Evolutionary conservation across 2,888 invertebrate species (phyloP), one percentile per base, ranked within the genome.

Genomic region (Noctua fimbriata): DNA sequence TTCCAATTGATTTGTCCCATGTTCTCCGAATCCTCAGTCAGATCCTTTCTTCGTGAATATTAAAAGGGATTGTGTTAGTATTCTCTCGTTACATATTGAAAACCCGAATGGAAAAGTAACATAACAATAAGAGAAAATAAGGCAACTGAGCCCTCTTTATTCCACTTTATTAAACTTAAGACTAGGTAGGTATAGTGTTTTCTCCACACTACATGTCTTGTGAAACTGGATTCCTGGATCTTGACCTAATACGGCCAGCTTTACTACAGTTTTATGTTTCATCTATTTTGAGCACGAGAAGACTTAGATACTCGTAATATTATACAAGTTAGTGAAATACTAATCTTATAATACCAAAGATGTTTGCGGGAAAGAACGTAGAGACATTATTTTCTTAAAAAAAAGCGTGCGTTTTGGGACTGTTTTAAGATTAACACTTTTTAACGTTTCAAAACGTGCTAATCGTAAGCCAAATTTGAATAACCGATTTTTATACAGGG

Each of bases 1-100:
- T 84, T 82, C 76, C 84, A 81, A 84, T 87, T 83, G 86, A 85
- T 72, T 81, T 83, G 82, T 84, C 81, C 84, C 73, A 84, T 87
- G 74, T 83, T 84, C 82, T 81, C 32, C 69, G 67, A 87, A 81
- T 78, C 78, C 70, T 71, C 73, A 79, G 74, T 65, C 44, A 73
- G 76, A 82, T 81, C 67, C 79, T 82, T 82, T 78, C 73, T 79
- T 78, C 67, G 79, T 76, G 78, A 88, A 85, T 85, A 85, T 83
- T 82, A 73, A 79, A 88, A 75, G 69, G 21, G 60, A 82, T 83
- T 82, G 75, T 82, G 63, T 79, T 80, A 78, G 81, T 70, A 79
- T 75, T 84, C 70, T 69, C 69, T 82, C 60, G 28, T 77, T 79
- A 77, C 60, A 52, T 66, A 69, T 75, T 66, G 66, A 72, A 78